Evolutionary conservation across 2,113 vertebrate genomes (phyloP), one percentile per base, ranked within the genome.

Genomic region (Ranitomeya imitator): DNA sequence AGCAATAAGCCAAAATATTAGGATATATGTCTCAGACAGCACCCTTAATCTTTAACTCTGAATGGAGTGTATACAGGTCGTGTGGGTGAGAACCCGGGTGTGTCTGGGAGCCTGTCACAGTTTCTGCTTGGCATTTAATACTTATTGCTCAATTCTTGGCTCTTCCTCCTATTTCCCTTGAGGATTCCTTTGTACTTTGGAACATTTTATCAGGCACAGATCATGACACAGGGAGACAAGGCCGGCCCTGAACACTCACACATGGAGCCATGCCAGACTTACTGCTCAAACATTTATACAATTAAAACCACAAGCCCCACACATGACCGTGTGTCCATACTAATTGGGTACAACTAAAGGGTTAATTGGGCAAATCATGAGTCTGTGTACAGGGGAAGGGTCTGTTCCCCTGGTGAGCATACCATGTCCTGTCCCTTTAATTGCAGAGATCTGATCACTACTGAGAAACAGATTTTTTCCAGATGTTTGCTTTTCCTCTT

Each of bases 171-270:
- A 69, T 86, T 86, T 65, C 85, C 77, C 85, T 79, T 26, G 85
- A 86, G 61, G 77, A 86, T 86, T 86, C 80, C 61, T 67, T 86
- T 86, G 85, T 86, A 86, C 85, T 86, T 86, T 86, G 85, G 77
- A 86, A 86, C 85, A 86, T 79, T 80, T 14, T 86, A 80, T 86
- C 45, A 86, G 65, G 85, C 77, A 57, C 60, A 80, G 51, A 86
- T 86, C 85, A 79, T 55, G 76, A 86, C 45, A 65, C 31, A n/a
- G 74, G 37, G 18, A 86, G 54, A 54, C 31, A 16, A 78, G 16
- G 7, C 85, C n/a, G 23, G 71, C 85, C 85, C 59, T 54, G 59
- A 79, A 54, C 45, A 78, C 59, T 52, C 67, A 85, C 26, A 14
- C 15, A 13, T 57, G 67, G 71, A 45, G 23, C 59, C 11, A 19